Evolutionary conservation across 2,888 invertebrate species (phyloP).

Genomic region (Dryobota labecula): DNA sequence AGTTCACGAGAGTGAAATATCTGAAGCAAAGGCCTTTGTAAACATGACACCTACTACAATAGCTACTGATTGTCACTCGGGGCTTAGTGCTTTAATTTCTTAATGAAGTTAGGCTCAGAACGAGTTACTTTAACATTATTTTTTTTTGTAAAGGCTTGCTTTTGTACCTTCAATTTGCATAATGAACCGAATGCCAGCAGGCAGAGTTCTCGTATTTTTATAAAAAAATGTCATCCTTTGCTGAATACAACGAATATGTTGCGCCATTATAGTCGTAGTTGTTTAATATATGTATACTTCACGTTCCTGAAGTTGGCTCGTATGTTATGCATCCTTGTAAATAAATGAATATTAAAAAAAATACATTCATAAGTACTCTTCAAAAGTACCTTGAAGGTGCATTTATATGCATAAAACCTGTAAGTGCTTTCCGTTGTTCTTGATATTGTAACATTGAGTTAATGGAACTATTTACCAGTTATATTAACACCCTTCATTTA

Average conservation of each 20-base stretch:
- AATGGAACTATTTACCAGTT: neutral
- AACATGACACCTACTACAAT: conserved; percentile 12
- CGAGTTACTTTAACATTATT: neutral
- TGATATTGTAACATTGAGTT: neutral
- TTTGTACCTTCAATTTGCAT: neutral
- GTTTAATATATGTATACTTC: conserved; percentile 16
- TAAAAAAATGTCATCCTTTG: too few relatives aligned
- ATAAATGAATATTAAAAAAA: neutral
- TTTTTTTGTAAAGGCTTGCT: neutral
- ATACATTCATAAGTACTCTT: too few relatives aligned
- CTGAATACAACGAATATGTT: neutral
- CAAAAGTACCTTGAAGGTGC: neutral
- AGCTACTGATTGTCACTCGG: conserved; percentile 11
- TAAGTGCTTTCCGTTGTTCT: neutral
- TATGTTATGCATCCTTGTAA: neutral
- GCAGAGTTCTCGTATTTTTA: neutral
- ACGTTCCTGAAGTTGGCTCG: neutral
- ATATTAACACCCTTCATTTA: neutral
- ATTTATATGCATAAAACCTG: neutral
- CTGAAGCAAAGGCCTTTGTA: conserved; percentile 34
- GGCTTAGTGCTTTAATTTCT: conserved; percentile 27
- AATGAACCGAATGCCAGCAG: neutral
- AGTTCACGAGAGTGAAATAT: conserved; percentile 27
- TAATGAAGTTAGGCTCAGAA: neutral
- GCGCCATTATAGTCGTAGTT: neutral